Conservation (phyloP, 2,113 vertebrate species). For the Fukomys damarensis region DNA sequence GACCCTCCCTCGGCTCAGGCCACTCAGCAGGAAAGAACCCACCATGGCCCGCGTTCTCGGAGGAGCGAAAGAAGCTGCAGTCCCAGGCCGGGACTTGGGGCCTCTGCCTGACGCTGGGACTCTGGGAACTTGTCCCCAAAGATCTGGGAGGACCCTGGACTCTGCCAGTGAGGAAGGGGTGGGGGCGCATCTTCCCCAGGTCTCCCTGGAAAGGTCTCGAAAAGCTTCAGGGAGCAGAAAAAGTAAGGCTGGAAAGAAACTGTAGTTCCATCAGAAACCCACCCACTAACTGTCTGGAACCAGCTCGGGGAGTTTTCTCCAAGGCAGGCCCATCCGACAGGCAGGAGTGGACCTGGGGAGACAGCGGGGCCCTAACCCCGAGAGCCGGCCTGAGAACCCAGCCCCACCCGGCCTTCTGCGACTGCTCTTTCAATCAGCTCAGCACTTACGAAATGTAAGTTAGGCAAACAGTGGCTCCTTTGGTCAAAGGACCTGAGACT, state of each 20-base stretch:
- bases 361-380: not conserved
- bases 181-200: too few relatives aligned
- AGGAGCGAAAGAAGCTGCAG: not conserved
- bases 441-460: slow-evolving; percentile 1
- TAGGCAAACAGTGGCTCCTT: slow-evolving; percentile 36
- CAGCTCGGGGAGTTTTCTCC: slow-evolving; percentile 30
- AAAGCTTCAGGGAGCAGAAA: not conserved
- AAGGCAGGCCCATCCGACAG: not conserved
- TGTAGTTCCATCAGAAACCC: not conserved
- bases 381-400: not conserved
- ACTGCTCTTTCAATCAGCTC: not conserved
- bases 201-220: not conserved
- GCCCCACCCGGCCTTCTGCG: not conserved
- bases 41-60: accelerated
- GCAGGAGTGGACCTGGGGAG: not conserved
- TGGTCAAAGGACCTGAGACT: not conserved
- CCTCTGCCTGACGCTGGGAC: too few relatives aligned
- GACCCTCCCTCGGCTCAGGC: not conserved
- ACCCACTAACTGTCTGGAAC: not conserved
- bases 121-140: not conserved
- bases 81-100: not conserved
- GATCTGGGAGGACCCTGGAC: not conserved
- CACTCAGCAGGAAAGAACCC: not conserved
- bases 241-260: not conserved
- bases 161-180: accelerated